Base-by-base conservation (phyloP, 1,140 invertebrate genomes). In the Drosophila cardini region DNA sequence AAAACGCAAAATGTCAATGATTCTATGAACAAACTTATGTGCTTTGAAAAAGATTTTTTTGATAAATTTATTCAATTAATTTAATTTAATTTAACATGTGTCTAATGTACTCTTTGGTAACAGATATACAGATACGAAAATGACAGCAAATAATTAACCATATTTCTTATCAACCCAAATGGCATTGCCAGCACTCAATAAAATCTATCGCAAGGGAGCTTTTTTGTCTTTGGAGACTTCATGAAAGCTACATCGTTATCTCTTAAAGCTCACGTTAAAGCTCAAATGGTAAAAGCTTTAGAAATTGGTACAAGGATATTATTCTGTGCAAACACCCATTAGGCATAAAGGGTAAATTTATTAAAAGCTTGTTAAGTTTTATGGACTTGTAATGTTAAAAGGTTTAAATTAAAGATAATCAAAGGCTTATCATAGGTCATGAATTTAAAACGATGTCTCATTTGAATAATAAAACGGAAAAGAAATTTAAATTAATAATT, bases 401-500 rank as follows among this genome's bases (percentile, higher is more conserved):
- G 2, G 21, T 26, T 46, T 2, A 26, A 32, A n/a, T 5, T 11
- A 50, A 18, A 30, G 30, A 2, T 50, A 7, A 32, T 0, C 11
- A 50, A 50, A 50, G n/a, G n/a, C n/a, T n/a, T n/a, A n/a, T n/a
- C n/a, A n/a, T n/a, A 10, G 45, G 18, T 2, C n/a, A 5, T 1
- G 7, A 32, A 21, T 13, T 1, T 11, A 52, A 52, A 52, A 26
- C 21, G 21, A 50, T 50, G 26, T 13, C 18, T 55, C n/a, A 36
- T 6, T 38, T 55, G 52, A 55, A 55, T 55, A 55, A 53, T 38
- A 7, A 36, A 53, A 36, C 5, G 15, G 13, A 4, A 53, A 53
- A 43, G 45, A 7, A 46, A 46, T 26, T 42, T 36, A 72, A 52
- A 38, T 62, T 60, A 65, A 56, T 62, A 68, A 77, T 74, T 64